phyloP scores from a whole-genome alignment of 1,140 invertebrate genomes.

The Antheraea pernyi region DNA sequence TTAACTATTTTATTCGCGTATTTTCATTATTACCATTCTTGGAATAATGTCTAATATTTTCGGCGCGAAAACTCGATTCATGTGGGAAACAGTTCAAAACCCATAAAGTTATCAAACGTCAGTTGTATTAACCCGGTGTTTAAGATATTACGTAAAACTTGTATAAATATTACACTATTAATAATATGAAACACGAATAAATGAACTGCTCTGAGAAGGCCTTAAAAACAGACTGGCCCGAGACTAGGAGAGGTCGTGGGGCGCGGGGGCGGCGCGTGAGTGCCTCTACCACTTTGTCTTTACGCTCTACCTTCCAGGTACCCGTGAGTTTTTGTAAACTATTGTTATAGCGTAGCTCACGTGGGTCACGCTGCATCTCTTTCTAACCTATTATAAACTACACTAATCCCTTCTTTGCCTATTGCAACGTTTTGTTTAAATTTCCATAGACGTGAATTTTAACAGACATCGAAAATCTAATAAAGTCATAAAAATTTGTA shows the following conservation, averaged over 20 bases:
- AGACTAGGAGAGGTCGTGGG: conserved; percentile 28
- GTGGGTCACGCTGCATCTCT: conserved; percentile 49
- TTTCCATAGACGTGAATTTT: conserved; percentile 48
- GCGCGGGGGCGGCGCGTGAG: conserved; percentile 43
- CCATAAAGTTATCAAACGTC: background rate
- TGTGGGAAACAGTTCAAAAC: background rate
- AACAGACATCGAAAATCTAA: conserved; percentile 14
- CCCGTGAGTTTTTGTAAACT: conserved; percentile 61
- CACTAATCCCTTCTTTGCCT: conserved; percentile 34
- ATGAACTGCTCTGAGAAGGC: conserved; percentile 33
- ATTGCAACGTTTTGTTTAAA: conserved; percentile 56
- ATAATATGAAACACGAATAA: background rate
- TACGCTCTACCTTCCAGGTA: conserved; percentile 64
- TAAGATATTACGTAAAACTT: background rate
- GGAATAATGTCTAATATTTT: conserved; percentile 27
- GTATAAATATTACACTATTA: background rate
- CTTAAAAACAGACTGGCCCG: conserved; percentile 51
- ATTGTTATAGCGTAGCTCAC: conserved; percentile 71
- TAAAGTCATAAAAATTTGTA: conserved; percentile 38
- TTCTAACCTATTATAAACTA: conserved; percentile 31
- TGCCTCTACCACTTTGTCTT: conserved; percentile 16
- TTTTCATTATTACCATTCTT: conserved; percentile 17
- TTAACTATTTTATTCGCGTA: conserved; percentile 14
- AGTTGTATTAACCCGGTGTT: background rate
- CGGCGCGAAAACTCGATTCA: conserved; percentile 59